Base-by-base conservation (phyloP, 2,888 invertebrate species). In the Conops quadrifasciatus region DNA sequence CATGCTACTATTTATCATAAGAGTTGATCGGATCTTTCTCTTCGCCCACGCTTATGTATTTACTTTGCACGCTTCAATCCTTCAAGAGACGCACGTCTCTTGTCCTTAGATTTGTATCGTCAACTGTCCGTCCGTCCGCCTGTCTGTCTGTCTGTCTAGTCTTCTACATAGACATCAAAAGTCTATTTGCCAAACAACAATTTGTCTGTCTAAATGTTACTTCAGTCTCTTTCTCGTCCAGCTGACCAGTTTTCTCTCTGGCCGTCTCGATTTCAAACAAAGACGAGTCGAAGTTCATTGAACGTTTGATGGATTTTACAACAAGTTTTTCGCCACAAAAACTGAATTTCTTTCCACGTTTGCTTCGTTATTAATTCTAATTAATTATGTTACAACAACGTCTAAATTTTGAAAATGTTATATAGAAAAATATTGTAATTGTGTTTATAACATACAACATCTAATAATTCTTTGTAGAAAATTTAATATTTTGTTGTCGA, bases 291-390 rank as follows among this genome's bases (percentile, higher is more conserved):
- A 56, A 70, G 73, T 73, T 72, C 73, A 74, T 65, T 66, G 73
- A 66, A 59, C 73, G 72, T 15, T 60, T 72, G 72, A 73, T 73
- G 73, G 56, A 66, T 68, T 67, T 71, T 72, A 45, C 70, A 62
- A 72, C 70, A 64, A 70, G 72, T 67, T 67, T 49, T 67, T 9
- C 36, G 5, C 36, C 36, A 36, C 36, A 36, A 47, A 45, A 21
- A 13, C 19, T 45, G 9, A 59, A 63, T 43, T 56, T 56, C 30
- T 47, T 30, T 30, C 30, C 60, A 45, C 26, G 36, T 36, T 30
- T 16, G 49, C 49, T 49, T 7, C n/a, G n/a, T n/a, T 36, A 36
- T 36, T 36, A 36, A 36, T 36, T 36, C 4, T 9, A 36, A 36
- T 36, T 36, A 36, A 7, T 36, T n/a, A n/a, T n/a, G n/a, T n/a